phyloP scores from a whole-genome alignment of 2,888 invertebrate genomes.

The Pocota personata region DNA sequence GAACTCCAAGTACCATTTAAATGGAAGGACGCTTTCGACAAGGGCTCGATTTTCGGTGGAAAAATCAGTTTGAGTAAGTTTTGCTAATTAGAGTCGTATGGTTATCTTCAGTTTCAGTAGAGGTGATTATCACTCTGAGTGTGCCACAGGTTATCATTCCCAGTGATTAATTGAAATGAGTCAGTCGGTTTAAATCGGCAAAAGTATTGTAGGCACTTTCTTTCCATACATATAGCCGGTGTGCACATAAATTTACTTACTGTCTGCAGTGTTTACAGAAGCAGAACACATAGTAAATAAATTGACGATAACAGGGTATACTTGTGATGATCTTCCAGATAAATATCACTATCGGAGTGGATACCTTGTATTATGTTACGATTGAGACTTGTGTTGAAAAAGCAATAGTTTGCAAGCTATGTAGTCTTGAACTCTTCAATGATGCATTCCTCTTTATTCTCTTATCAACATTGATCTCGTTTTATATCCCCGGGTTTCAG shows the following conservation, averaged over 20 bases:
- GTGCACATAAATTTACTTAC: not conserved
- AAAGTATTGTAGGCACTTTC: not conserved
- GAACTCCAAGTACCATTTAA: slow-evolving; percentile 98
- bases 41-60: slow-evolving; percentile 96
- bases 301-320: not conserved
- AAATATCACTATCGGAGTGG: not conserved
- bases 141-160: slow-evolving; percentile 34
- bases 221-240: not conserved
- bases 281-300: not conserved
- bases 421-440: no score
- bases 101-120: not conserved
- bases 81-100: not conserved
- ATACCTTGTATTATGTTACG: not conserved
- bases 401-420: no score
- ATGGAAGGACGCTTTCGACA: slow-evolving; percentile 99
- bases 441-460: no score
- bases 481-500: no score
- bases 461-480: no score
- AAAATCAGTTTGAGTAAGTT: slow-evolving; percentile 94
- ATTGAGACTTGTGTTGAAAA: not conserved
- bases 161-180: slow-evolving; percentile 29
- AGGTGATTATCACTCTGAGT: not conserved
- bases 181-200: slow-evolving; percentile 9
- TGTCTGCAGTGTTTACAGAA: slow-evolving; percentile 1
- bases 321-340: not conserved